Conservation (phyloP, 2,113 vertebrate species). For the Notothenia rossii region DNA sequence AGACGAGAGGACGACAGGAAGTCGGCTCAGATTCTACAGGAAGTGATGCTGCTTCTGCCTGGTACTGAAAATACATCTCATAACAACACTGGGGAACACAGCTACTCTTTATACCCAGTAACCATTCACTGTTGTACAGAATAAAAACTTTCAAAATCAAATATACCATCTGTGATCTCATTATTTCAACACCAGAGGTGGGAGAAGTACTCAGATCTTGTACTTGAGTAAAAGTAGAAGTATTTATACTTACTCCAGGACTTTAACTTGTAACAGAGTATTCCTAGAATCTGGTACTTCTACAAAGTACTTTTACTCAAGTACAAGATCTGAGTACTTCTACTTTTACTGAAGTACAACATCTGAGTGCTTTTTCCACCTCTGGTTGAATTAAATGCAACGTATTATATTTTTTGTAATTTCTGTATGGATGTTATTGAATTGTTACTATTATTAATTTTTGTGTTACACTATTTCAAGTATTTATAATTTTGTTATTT, state of each 20-base stretch:
- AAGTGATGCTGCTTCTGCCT: background rate
- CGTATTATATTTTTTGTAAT: slow-evolving; percentile 63
- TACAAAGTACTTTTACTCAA: too few relatives aligned
- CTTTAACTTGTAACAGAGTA: too few relatives aligned
- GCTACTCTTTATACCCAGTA: background rate
- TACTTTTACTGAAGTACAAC: too few relatives aligned
- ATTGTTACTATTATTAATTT: slow-evolving; percentile 37
- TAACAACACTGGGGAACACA: too few relatives aligned
- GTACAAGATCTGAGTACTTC: too few relatives aligned
- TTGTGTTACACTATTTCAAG: background rate
- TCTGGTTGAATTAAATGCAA: slow-evolving; percentile 42
- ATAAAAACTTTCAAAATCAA: background rate
- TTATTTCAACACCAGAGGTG: too few relatives aligned
- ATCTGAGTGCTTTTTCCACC: too few relatives aligned
- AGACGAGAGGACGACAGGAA: background rate
- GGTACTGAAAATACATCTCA: background rate
- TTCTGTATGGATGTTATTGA: slow-evolving; percentile 61
- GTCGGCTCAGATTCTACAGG: background rate
- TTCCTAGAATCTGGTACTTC: too few relatives aligned
- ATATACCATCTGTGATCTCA: background rate
- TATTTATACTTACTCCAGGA: too few relatives aligned
- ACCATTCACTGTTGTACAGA: background rate
- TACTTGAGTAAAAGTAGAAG: too few relatives aligned
- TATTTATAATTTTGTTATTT: too few relatives aligned
- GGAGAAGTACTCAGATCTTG: too few relatives aligned